Percentiles rank a stretch among this genome's conserved stretches.
phyloP scores from a whole-genome alignment of 2,888 invertebrate genomes.

The Lingula anatina region DNA sequence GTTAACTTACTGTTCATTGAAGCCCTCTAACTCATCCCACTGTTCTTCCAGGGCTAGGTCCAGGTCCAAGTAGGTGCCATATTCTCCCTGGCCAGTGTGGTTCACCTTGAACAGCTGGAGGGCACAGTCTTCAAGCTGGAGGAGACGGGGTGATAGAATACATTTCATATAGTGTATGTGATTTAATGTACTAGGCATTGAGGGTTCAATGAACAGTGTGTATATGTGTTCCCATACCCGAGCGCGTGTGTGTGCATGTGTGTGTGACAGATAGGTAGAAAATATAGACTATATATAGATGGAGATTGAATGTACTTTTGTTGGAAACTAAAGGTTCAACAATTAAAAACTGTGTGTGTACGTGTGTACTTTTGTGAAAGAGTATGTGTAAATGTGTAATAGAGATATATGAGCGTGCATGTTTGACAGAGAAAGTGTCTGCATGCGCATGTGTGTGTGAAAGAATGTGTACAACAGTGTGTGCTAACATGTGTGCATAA shows the following conservation, averaged over 20 bases:
- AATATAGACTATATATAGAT: too few species aligned
- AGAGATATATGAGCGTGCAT: too few species aligned
- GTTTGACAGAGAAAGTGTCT: too few species aligned
- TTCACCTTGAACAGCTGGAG: slow-evolving; percentile 87
- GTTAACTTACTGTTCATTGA: slow-evolving; percentile 88
- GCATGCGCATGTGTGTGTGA: too few species aligned
- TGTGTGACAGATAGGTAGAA: background rate
- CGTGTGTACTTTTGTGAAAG: too few species aligned
- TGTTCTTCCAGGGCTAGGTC: slow-evolving; percentile 96
- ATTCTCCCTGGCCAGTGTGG: slow-evolving; percentile 74
- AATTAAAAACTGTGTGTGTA: too few species aligned
- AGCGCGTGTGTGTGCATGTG: slow-evolving; percentile 1
- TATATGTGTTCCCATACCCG: background rate
- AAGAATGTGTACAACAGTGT: too few species aligned
- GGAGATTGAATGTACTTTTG: too few species aligned
- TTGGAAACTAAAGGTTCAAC: too few species aligned
- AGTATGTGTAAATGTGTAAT: too few species aligned
- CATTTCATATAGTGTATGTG: background rate
- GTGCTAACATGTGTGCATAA: too few species aligned
- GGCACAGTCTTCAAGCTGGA: slow-evolving; percentile 94
- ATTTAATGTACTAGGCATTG: background rate
- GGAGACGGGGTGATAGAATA: slow-evolving; percentile 45
- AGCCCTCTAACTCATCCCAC: slow-evolving; percentile 93
- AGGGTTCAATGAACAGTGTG: background rate
- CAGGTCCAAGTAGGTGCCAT: slow-evolving; percentile 92